Base-by-base conservation (phyloP, 35 echinoderm and acorn worm species). In the Hemicentrotus pulcherrimus region DNA sequence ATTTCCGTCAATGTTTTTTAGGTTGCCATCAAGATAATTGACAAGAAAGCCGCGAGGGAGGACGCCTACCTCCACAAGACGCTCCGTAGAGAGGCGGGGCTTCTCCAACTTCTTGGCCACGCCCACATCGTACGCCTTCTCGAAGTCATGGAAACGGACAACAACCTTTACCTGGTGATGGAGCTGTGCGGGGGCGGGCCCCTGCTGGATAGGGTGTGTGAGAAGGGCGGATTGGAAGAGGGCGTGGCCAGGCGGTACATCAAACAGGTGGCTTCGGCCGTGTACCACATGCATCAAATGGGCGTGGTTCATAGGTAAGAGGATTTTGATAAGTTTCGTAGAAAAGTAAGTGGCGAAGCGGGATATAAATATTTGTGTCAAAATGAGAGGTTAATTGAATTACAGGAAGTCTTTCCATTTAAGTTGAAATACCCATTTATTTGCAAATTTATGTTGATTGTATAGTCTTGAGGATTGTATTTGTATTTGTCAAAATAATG, bases 21-120 rank as follows among this genome's bases (percentile, higher is more conserved):
- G 98, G 98, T 99, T 12, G 98, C 98, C 24, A 85, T 99, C 28
- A 99, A 99, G 95, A 97, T 99, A 88, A 97, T 99, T 30, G 98
- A 99, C 91, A 99, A 99, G 94, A 97, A 65, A 94, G 95, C 46
- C 4, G 97, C 95, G 1, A 89, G 92, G 10, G 46, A 94, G 33
- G 98, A 99, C 48, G 92, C 94, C 6, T 99, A 99, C 48, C 85
- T 99, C 11, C 96, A 94, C 47, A 99, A 97, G 94, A 96, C 97
- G 55, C 93, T 99, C 86, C 95, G 96, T 31, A 94, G 98, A 47
- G 98, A 99, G 86, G 98, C 97, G 4, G 94, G 92, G 60, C 94
- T 99, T 47, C 96, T 99, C 3, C 97, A 99, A 71, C 88, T 95
- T 5, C 60, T 99, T 32, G 96, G 93, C 95, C 98, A 99, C 41